These are phyloP conservation scores for Falco berigora DNA, from an alignment of 2,797 vertebrate genomes.

Conservation along the genomic window DNA sequence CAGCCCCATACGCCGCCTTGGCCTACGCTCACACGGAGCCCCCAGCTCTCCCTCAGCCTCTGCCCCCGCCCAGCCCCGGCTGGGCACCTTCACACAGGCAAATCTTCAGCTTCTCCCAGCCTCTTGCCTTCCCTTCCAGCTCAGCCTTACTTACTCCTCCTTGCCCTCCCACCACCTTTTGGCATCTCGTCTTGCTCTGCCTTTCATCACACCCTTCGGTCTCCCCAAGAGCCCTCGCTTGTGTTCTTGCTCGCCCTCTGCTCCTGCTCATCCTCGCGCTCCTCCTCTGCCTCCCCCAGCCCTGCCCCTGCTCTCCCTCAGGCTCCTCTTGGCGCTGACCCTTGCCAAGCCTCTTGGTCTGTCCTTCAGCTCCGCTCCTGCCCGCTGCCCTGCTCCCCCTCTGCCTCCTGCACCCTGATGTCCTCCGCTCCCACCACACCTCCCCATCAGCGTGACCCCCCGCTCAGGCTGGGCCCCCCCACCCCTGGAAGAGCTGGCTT, in stretches of 20 bases:
- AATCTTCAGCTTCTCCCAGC: background rate
- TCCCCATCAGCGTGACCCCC: background rate
- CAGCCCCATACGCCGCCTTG: background rate
- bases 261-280: background rate
- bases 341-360: background rate
- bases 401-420: rapidly evolving
- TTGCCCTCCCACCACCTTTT: background rate
- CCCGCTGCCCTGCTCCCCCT: background rate
- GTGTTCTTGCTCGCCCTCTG: background rate
- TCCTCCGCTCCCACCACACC: background rate
- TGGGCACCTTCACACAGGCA: background rate
- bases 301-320: background rate
- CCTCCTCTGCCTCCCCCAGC: background rate
- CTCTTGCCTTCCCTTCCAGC: rapidly evolving
- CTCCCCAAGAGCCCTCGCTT: background rate
- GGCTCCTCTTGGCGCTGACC: background rate
- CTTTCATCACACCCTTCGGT: background rate
- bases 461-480: background rate
- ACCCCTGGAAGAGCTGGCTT: rapidly evolving
- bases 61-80: too few species aligned
- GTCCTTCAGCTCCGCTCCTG: background rate
- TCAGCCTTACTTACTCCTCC: background rate
- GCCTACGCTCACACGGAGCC: background rate
- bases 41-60: background rate
- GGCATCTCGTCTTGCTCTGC: background rate